Percentiles rank a stretch among this genome's conserved stretches.
Conservation (phyloP, 92 coral and sea anemone species). For the Paragorgia papillata region DNA sequence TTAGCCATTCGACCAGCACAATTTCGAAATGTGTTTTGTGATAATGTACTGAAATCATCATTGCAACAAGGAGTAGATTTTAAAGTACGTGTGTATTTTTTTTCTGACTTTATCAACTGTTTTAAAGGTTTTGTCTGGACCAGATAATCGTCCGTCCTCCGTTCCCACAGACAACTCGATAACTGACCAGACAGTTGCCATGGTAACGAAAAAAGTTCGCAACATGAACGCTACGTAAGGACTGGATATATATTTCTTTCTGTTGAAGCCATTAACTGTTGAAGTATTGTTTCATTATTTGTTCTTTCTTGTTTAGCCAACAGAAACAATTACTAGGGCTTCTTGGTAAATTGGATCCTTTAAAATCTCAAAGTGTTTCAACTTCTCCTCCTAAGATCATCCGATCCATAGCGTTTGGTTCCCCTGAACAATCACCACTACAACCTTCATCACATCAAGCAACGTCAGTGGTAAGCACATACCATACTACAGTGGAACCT, state of each 20-base stretch:
- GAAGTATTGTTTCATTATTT: not conserved
- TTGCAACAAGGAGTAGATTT: not conserved
- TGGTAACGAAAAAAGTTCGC: conserved; percentile 94
- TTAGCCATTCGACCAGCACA: too few species aligned
- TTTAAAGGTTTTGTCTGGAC: not conserved
- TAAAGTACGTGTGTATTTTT: not conserved
- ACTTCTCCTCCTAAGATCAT: not conserved
- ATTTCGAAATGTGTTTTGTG: too few species aligned
- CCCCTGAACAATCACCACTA: conserved; percentile 20
- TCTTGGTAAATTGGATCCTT: conserved; percentile 81
- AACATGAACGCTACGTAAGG: conserved; percentile 93
- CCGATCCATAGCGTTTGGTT: conserved; percentile 30
- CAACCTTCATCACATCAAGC: conserved; percentile 12
- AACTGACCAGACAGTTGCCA: conserved; percentile 75
- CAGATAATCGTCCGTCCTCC: conserved; percentile 65
- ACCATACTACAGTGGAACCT: too few species aligned
- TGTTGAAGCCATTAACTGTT: too few species aligned
- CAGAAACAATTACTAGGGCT: conserved; percentile 82
- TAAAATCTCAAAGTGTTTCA: conserved; percentile 44
- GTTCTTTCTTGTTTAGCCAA: conserved; percentile 58
- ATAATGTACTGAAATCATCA: not conserved
- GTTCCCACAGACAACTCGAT: conserved; percentile 57
- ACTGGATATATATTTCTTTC: too few species aligned
- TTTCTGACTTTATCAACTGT: not conserved
- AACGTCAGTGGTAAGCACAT: not conserved